Conservation (phyloP, 1,140 invertebrate species). For the Wiebesia pumilae region DNA sequence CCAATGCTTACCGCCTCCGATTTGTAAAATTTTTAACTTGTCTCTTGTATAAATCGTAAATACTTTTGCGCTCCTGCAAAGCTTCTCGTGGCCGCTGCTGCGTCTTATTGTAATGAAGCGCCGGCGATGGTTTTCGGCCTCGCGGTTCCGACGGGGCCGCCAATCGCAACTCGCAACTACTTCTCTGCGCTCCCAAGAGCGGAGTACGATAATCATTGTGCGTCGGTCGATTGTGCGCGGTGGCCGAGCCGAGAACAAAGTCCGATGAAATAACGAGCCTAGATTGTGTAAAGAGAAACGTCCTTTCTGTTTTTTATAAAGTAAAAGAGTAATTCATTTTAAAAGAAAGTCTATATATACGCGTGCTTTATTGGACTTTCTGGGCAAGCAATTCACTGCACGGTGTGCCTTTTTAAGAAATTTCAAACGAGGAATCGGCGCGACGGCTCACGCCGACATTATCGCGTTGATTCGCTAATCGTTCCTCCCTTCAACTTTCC, state of each 20-base stretch:
- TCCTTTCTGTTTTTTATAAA: conserved; percentile 12
- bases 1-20: neutral
- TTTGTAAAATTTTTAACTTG: neutral
- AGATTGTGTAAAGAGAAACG: conserved; percentile 17
- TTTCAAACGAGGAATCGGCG: conserved; percentile 35
- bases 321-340: conserved; percentile 33
- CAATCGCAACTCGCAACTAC: too few relatives aligned
- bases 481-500: conserved; percentile 30
- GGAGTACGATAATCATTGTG: too few relatives aligned
- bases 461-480: conserved; percentile 16
- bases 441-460: neutral
- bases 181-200: too few relatives aligned
- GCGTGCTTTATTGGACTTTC: conserved; percentile 43
- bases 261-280: conserved; percentile 1
- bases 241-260: too few relatives aligned
- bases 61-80: neutral
- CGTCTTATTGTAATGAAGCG: too few relatives aligned
- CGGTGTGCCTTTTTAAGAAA: conserved; percentile 56
- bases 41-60: conserved; percentile 4
- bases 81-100: neutral
- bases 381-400: conserved; percentile 54
- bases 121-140: too few relatives aligned
- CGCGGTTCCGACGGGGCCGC: too few relatives aligned
- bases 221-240: too few relatives aligned
- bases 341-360: conserved; percentile 40